These are phyloP conservation scores for Globia sparganii DNA, from an alignment of 2,888 invertebrate genomes.

Conservation along the genomic window DNA sequence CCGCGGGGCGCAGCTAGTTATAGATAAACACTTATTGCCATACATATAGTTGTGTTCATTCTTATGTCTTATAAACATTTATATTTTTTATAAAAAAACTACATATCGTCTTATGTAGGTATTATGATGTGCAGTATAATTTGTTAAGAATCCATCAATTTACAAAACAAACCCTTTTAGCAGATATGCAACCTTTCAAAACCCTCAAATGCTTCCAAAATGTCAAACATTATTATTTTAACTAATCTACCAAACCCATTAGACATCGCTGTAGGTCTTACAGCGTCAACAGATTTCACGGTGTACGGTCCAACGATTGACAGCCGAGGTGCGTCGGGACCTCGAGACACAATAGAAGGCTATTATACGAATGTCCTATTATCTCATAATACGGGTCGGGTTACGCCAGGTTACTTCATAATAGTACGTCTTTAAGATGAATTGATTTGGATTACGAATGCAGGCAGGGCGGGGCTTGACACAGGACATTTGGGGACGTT, in stretches of 20 bases:
- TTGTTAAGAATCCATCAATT: not conserved
- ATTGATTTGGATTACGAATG: constrained; percentile 79
- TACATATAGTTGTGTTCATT: too few species aligned
- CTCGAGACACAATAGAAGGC: constrained; percentile 74
- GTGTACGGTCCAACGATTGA: constrained; percentile 78
- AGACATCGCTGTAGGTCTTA: constrained; percentile 80
- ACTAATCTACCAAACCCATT: constrained; percentile 64
- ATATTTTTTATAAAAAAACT: too few species aligned
- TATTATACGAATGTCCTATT: constrained; percentile 79
- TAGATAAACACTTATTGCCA: not conserved
- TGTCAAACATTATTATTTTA: constrained; percentile 49
- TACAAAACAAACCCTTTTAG: constrained; percentile 19
- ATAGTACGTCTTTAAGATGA: constrained; percentile 80
- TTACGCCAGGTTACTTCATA: constrained; percentile 81
- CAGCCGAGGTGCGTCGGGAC: constrained; percentile 70
- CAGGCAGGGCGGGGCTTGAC: constrained; percentile 49
- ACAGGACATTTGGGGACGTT: constrained; percentile 66
- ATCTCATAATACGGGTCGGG: constrained; percentile 85
- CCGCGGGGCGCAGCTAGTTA: too few species aligned
- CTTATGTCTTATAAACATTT: not conserved
- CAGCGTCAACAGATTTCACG: constrained; percentile 78
- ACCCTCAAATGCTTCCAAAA: constrained; percentile 1
- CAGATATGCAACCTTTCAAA: not conserved
- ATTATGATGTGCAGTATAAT: not conserved
- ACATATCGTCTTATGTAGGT: not conserved